Evolutionary conservation across 1,140 invertebrate species (phyloP), one percentile per base, ranked within the genome.

Genomic region (Ganaspis sp.): DNA sequence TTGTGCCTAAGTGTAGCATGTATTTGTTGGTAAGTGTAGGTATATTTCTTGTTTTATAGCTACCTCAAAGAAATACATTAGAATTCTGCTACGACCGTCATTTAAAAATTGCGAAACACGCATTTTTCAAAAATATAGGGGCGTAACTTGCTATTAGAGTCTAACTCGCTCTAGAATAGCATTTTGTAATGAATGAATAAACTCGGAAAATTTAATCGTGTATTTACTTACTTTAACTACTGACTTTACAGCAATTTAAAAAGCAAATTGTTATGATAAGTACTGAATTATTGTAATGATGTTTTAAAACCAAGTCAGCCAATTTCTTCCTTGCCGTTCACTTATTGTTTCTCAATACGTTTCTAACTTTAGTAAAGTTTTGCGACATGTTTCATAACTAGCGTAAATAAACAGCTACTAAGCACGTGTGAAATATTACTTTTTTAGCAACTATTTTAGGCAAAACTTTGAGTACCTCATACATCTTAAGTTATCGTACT

Each of bases 101-200:
- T 64, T 64, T 64, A 64, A 34, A 64, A 29, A 64, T 64, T 64
- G 23, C 15, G 15, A 29, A 29, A 34, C 23, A n/a, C 12, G 12
- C 26, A 64, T 64, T 29, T 34, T 29, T 64, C 11, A 34, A 64
- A 64, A 64, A 64, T 26, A 12, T 26, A 34, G 26, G 58, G 58
- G 58, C 58, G 58, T 64, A 64, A 29, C 15, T 29, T 11, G 26
- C 26, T 26, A 49, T 49, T 49, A 49, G 45, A 49, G 45, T 49
- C 45, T 40, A 1, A 40, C 38, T 49, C 17, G 45, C 45, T 49
- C n/a, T 17, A 15, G 45, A 17, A 49, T n/a, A 49, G 45, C 15
- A n/a, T 17, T 49, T 49, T 49, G 58, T n/a, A 64, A 15, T 64
- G 23, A 64, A 64, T 15, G 58, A 64, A 64, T 29, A 64, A 64